Conservation (phyloP, 2,888 invertebrate genomes). For the Oeneis ivallda region DNA sequence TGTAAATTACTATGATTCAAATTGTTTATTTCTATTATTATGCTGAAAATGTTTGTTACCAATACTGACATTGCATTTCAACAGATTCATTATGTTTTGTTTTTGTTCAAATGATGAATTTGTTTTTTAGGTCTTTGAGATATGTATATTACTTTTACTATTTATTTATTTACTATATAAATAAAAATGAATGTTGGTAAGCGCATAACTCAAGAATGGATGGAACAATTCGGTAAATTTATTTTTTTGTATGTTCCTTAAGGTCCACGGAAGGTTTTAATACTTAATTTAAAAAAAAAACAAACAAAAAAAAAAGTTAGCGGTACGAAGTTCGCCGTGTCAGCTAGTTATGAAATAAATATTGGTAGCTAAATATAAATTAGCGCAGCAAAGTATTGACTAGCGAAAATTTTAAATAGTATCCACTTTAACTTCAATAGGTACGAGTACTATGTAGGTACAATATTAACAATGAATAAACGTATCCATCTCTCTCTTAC, state of each 20-base stretch:
- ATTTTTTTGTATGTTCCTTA: too few species aligned
- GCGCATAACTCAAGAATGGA: too few species aligned
- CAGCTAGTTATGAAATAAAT: too few species aligned
- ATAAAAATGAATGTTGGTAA: too few species aligned
- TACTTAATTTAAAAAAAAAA: too few species aligned
- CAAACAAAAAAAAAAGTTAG: too few species aligned
- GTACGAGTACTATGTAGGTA: background rate
- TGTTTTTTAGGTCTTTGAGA: background rate
- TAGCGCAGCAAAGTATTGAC: background rate
- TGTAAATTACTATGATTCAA: background rate
- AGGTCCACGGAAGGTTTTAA: too few species aligned
- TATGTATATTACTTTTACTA: background rate
- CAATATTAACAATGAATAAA: too few species aligned
- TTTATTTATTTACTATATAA: too few species aligned
- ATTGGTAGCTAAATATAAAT: background rate
- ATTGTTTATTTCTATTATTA: background rate
- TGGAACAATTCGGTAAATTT: too few species aligned
- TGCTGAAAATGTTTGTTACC: background rate
- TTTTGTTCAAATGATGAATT: background rate
- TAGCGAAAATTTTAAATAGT: background rate
- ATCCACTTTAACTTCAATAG: background rate
- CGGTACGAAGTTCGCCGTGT: too few species aligned
- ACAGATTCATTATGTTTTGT: background rate
- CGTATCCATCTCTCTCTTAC: too few species aligned
- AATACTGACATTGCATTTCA: background rate